A percentile compares a stretch with the other conserved stretches of the same genome.
Evolutionary conservation across 2,797 vertebrate genomes (phyloP).

Genomic region (Menidia menidia): DNA sequence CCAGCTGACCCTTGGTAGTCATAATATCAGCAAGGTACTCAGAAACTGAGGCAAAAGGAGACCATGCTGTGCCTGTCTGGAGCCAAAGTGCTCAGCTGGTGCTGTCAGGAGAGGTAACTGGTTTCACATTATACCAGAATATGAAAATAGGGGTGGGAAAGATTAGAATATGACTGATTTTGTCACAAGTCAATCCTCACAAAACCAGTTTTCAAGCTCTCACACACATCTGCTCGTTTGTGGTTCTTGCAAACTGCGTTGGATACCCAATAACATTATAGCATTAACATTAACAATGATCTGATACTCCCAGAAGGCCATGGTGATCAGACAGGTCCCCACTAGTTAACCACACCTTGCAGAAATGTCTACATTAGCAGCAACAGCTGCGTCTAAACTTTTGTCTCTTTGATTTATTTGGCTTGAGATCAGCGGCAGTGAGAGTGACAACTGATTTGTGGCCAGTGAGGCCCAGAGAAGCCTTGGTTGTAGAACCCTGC

Average conservation of each 20-base stretch:
- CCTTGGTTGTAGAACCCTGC: constrained; percentile 3
- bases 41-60: constrained; percentile 47
- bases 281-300: constrained; percentile 68
- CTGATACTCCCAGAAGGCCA: constrained; percentile 68
- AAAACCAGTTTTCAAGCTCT: constrained; percentile 9
- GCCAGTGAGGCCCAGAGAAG: constrained; percentile 9
- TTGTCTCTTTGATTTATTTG: constrained; percentile 52
- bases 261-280: constrained; percentile 66
- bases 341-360: constrained; percentile 63
- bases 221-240: constrained; percentile 43
- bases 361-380: constrained; percentile 75
- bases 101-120: constrained; percentile 11
- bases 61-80: constrained; percentile 61
- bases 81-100: constrained; percentile 61
- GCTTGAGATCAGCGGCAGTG: constrained; percentile 32
- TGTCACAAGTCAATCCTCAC: constrained; percentile 33
- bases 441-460: constrained; percentile 35
- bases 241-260: constrained; percentile 46
- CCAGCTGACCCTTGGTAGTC: constrained; percentile 57
- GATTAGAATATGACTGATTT: constrained; percentile 48
- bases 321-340: constrained; percentile 41
- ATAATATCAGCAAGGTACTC: constrained; percentile 60
- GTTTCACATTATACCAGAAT: constrained; percentile 64
- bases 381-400: constrained; percentile 79
- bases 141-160: constrained; percentile 64